Base-by-base conservation (phyloP, 35 echinoderm and acorn worm genomes). In the Heliocidaris tuberculata region DNA sequence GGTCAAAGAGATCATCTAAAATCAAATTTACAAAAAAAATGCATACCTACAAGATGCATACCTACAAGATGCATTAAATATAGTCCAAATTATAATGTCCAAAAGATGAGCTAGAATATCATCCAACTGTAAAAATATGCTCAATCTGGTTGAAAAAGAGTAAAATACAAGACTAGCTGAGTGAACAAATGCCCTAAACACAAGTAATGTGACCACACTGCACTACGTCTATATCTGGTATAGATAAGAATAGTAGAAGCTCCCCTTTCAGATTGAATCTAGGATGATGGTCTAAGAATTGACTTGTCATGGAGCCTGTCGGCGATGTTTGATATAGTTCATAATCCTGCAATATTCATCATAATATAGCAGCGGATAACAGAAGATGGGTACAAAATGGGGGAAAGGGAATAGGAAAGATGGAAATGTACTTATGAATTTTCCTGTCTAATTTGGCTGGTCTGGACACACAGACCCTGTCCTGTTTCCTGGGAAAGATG, bases 271-370 rank as follows among this genome's bases (percentile, higher is more conserved):
- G 35, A 78, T 78, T 78, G 65, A 78, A 78, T 78, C 65, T 27
- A 0, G 17, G 21, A 24, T 78, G 65, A 78, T 6, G 65, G 65
- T 21, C 65, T 78, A 78, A 78, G 65, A 78, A 78, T 78, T 78
- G 65, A 78, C 65, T 78, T n/a, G 65, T 78, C 7, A 21, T 78
- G 65, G 3, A 27, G 65, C 24, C 65, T 21, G 65, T 78, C 5
- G 65, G 65, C 21, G 27, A 78, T 78, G 65, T 78, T 78, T 78
- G 65, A 78, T 21, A 78, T 21, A 78, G 65, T 27, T 78, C 65
- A 78, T 78, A 78, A 78, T 78, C 65, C 65, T 78, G 65, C 65
- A 78, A 78, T 78, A 78, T 78, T 78, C 65, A 78, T 78, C 65
- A 78, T 78, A 78, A 78, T 78, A 78, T 27, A 78, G 65, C 65